Conservation (phyloP, 2,113 vertebrate species). For the Diglossa brunneiventris region DNA sequence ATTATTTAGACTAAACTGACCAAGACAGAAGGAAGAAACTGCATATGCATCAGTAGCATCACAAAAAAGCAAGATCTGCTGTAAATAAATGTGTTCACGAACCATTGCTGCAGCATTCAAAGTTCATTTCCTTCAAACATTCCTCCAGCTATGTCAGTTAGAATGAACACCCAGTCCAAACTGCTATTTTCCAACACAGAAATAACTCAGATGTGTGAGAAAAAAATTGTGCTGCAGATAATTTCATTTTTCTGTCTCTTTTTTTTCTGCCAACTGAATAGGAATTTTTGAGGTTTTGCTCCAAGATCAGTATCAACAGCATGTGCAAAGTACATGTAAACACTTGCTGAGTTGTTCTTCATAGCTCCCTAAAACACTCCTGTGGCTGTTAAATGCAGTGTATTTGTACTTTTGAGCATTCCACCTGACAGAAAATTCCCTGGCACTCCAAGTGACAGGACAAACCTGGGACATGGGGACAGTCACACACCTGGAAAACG, state of each 20-base stretch:
- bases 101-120: background rate
- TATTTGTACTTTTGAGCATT: background rate
- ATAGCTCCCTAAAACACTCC: background rate
- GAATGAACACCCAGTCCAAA: background rate
- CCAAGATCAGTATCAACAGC: background rate
- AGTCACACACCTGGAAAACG: background rate
- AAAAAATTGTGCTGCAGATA: background rate
- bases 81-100: background rate
- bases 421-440: background rate
- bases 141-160: background rate
- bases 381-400: background rate
- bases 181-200: background rate
- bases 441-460: background rate
- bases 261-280: background rate
- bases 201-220: background rate
- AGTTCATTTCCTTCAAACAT: background rate
- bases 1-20: conserved; percentile 13
- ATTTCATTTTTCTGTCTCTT: background rate
- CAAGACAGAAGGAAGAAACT: conserved; percentile 1
- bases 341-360: background rate
- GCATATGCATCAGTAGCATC: background rate
- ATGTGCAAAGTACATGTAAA: background rate
- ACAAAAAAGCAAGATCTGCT: background rate
- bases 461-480: background rate
- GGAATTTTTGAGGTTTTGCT: background rate